A percentile compares a stretch with the other conserved stretches of the same genome.
These are phyloP conservation scores for Miniopterus natalensis DNA, from an alignment of 2,113 vertebrate genomes.

Conservation along the genomic window DNA sequence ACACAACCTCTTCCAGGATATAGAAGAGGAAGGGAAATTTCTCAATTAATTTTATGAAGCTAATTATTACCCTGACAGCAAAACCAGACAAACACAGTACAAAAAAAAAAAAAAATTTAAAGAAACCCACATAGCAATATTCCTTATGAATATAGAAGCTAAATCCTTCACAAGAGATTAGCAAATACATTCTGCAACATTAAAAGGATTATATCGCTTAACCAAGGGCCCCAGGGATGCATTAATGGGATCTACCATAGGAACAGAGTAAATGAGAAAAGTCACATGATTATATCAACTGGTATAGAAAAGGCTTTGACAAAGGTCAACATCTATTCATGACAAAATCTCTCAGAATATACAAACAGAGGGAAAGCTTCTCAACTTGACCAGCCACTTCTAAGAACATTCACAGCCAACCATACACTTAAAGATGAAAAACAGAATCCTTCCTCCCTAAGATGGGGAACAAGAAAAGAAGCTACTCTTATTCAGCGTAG, in stretches of 20 bases:
- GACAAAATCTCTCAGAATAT: neutral
- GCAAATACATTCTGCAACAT: neutral
- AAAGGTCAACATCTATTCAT: neutral
- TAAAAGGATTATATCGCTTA: neutral
- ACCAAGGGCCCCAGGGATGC: neutral
- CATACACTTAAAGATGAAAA: neutral
- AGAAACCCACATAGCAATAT: neutral
- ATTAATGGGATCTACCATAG: rapidly evolving
- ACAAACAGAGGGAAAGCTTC: neutral
- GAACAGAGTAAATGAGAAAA: neutral
- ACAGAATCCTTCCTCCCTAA: neutral
- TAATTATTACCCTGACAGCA: neutral
- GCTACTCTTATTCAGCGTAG: neutral
- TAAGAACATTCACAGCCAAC: neutral
- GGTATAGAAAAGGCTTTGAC: neutral
- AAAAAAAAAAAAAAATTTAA: neutral
- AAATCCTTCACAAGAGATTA: neutral
- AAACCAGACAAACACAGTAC: neutral
- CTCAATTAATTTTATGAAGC: neutral
- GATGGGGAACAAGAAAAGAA: neutral
- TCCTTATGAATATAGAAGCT: neutral
- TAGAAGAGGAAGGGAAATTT: neutral
- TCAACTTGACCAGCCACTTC: neutral
- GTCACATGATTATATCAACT: neutral
- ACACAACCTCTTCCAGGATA: neutral